These are phyloP conservation scores for Platyscapa corneri DNA, from an alignment of 1,140 invertebrate species.

Conservation along the genomic window DNA sequence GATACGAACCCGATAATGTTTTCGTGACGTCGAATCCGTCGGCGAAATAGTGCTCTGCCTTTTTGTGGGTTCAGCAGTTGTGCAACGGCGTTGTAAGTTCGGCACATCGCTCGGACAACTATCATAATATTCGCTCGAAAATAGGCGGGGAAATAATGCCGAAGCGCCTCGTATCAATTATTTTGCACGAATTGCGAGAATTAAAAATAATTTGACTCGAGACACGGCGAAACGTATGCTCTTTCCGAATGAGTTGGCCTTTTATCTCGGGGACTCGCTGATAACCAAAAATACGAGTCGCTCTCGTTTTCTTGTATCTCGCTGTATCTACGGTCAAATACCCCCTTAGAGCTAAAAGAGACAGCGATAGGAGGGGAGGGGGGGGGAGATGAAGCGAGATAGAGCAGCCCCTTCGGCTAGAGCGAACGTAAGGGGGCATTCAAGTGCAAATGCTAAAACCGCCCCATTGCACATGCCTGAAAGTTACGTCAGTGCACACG, in stretches of 20 bases:
- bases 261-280: not conserved
- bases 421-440: conserved; percentile 15
- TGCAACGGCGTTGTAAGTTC: no score
- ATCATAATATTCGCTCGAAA: no score
- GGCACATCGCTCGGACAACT: no score
- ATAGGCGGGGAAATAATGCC: no score
- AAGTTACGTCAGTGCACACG: conserved; percentile 42
- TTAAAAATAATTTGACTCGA: no score
- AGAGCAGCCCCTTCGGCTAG: conserved; percentile 16
- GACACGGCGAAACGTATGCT: not conserved
- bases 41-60: no score
- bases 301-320: not conserved
- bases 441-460: conserved; percentile 42
- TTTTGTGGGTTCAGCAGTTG: no score
- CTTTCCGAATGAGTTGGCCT: not conserved
- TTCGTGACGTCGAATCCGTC: no score
- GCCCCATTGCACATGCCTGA: conserved; percentile 40
- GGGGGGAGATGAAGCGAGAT: not conserved
- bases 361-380: not conserved
- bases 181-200: no score
- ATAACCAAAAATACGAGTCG: not conserved
- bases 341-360: not conserved
- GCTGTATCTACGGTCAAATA: not conserved
- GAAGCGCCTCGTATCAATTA: no score
- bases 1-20: not conserved